phyloP scores from a whole-genome alignment of 2,113 vertebrate genomes.

The Clarias macrocephalus region DNA sequence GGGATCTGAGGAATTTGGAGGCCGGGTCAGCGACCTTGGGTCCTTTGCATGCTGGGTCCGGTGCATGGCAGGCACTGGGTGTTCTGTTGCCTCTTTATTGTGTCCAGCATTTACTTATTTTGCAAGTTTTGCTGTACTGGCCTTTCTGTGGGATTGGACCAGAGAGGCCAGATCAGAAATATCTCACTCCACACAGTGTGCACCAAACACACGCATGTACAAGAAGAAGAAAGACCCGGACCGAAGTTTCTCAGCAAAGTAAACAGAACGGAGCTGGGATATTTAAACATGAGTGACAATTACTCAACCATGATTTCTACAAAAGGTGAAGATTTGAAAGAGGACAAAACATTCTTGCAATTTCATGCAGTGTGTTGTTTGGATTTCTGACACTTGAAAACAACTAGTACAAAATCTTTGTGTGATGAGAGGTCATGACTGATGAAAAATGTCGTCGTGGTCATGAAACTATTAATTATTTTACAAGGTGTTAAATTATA shows the following conservation, averaged over 20 bases:
- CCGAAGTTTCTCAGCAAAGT: constrained; percentile 55
- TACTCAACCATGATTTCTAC: constrained; percentile 28
- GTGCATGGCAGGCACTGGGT: no score
- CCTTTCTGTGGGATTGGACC: no score
- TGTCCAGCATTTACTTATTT: no score
- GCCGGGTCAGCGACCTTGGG: no score
- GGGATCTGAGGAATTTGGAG: no score
- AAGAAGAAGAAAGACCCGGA: background rate
- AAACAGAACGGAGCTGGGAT: constrained; percentile 39
- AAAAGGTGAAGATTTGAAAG: background rate
- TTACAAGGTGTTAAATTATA: background rate
- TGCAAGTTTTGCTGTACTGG: no score
- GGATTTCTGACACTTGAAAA: background rate
- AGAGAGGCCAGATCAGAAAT: constrained; percentile 45
- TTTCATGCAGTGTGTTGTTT: background rate
- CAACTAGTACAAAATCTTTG: background rate
- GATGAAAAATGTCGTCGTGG: background rate
- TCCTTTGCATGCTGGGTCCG: no score
- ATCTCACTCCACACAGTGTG: constrained; percentile 45
- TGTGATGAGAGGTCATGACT: background rate
- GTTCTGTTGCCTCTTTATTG: no score
- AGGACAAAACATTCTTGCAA: background rate
- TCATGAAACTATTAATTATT: background rate
- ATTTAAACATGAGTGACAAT: constrained; percentile 24
- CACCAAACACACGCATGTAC: constrained; percentile 19